phyloP scores from a whole-genome alignment of 2,113 vertebrate species.

The Chaetops frenatus region DNA sequence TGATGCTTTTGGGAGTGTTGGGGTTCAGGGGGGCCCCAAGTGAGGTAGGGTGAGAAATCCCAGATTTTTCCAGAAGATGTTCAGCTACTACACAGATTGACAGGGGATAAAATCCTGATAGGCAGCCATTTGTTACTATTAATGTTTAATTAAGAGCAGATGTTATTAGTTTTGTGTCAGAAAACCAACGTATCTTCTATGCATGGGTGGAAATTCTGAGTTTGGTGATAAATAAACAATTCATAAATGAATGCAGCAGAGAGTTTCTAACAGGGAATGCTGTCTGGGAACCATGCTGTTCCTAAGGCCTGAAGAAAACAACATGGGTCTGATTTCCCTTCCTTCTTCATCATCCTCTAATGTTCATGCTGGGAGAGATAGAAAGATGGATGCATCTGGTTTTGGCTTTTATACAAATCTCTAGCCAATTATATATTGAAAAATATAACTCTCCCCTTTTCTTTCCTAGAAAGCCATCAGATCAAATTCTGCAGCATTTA shows the following conservation, averaged over 20 bases:
- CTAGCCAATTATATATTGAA: not conserved
- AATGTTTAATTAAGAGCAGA: constrained; percentile 62
- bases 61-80: not conserved
- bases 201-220: not conserved
- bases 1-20: not conserved
- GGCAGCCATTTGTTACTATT: constrained; percentile 34
- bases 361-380: not conserved
- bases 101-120: not conserved
- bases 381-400: not conserved
- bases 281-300: not conserved
- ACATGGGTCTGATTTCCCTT: not conserved
- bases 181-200: constrained; percentile 2
- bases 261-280: not conserved
- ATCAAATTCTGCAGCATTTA: not conserved
- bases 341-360: not conserved
- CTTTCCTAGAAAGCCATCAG: not conserved
- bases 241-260: not conserved
- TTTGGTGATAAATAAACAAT: constrained; percentile 27
- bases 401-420: not conserved
- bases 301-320: not conserved
- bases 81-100: not conserved
- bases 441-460: not conserved
- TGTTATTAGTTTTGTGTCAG: constrained; percentile 15
- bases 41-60: not conserved
- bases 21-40: not conserved